These are phyloP conservation scores for Diplolepis rosae DNA, from an alignment of 2,888 invertebrate species.

Conservation along the genomic window DNA sequence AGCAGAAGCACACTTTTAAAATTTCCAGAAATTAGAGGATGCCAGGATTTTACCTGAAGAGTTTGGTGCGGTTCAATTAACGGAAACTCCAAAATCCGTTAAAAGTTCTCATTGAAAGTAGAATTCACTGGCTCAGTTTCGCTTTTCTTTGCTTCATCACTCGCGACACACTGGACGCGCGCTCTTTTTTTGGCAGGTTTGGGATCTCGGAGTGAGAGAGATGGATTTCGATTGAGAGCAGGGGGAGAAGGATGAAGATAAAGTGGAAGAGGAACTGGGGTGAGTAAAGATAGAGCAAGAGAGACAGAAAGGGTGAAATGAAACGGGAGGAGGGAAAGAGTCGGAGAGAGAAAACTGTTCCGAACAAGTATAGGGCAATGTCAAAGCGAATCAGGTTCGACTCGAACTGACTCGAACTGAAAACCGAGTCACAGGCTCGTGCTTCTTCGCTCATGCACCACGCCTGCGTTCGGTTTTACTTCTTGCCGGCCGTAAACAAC, in stretches of 20 bases:
- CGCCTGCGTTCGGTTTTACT: constrained; percentile 51
- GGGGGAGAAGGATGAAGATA: constrained; percentile 8
- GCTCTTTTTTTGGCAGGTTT: constrained; percentile 36
- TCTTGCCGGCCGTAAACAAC: constrained; percentile 51
- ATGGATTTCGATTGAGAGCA: constrained; percentile 11
- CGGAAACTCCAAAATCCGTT: neutral
- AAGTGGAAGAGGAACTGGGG: neutral
- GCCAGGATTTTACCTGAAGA: neutral
- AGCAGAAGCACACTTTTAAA: neutral
- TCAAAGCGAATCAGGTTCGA: constrained; percentile 54
- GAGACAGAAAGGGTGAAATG: neutral
- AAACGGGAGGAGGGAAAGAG: constrained; percentile 9
- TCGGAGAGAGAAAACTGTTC: constrained; percentile 32
- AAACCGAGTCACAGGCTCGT: constrained; percentile 45
- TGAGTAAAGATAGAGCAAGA: neutral
- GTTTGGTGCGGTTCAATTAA: neutral
- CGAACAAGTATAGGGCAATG: constrained; percentile 41
- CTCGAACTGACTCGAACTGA: constrained; percentile 54
- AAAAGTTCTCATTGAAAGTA: neutral
- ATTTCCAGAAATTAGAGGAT: neutral
- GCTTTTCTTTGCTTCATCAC: constrained; percentile 16
- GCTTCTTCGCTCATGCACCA: constrained; percentile 47
- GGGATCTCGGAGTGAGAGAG: constrained; percentile 5
- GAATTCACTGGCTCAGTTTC: neutral
- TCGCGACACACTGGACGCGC: constrained; percentile 21